A percentile compares a stretch with the other conserved stretches of the same genome.
Conservation (phyloP, 2,888 invertebrate genomes). For the Metellina segmentata region DNA sequence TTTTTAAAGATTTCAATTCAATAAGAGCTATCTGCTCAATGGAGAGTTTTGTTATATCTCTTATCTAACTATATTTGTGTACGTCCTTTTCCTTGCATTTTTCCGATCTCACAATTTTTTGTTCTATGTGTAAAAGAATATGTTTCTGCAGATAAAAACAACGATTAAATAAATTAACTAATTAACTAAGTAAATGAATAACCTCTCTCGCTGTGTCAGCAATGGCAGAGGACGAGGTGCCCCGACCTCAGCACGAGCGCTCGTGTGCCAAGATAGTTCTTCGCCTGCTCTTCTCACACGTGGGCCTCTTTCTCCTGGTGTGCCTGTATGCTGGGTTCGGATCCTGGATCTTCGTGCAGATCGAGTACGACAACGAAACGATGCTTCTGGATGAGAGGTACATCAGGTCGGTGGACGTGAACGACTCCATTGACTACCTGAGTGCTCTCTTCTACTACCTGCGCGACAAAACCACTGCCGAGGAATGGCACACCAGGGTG, state of each 20-base stretch:
- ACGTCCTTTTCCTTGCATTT: too few species aligned
- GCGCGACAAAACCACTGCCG: constrained; percentile 70
- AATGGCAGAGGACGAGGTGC: constrained; percentile 8
- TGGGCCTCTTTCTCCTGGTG: constrained; percentile 79
- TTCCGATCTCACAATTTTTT: too few species aligned
- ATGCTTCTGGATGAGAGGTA: constrained; percentile 71
- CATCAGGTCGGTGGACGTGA: constrained; percentile 77
- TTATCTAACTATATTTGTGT: too few species aligned
- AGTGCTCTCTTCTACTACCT: constrained; percentile 78
- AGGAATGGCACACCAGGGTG: constrained; percentile 77
- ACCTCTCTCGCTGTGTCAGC: not conserved
- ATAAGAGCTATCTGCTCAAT: too few species aligned
- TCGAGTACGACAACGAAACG: constrained; percentile 78
- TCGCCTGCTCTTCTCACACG: constrained; percentile 79
- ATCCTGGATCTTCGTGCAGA: constrained; percentile 78
- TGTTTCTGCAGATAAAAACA: too few species aligned
- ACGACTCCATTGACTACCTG: constrained; percentile 78
- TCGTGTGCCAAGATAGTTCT: constrained; percentile 76
- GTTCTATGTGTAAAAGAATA: too few species aligned
- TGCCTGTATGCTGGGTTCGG: constrained; percentile 78
- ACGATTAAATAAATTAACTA: too few species aligned
- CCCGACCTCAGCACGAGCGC: constrained; percentile 25
- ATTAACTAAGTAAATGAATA: not conserved
- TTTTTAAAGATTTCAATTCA: too few species aligned
- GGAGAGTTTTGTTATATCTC: too few species aligned